Base-by-base conservation (phyloP, 2,888 invertebrate genomes). In the Glaucopsyche alexis region DNA sequence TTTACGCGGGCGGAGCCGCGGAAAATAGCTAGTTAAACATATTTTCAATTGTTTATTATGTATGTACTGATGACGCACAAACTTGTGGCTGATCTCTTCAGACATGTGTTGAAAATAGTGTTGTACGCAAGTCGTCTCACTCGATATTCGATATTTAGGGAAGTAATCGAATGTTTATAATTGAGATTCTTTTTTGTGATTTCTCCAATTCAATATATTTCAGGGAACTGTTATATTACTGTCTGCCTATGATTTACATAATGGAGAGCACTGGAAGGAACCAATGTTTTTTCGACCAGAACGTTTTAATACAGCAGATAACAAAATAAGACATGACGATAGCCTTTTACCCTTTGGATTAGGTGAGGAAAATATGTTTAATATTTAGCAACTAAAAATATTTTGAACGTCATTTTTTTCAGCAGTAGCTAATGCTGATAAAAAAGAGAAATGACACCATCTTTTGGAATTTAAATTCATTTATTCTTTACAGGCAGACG, bases 271-370 rank as follows among this genome's bases (percentile, higher is more conserved):
- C 77, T 96, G 95, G 95, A 89, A 92, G 16, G 92, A 95, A 72
- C 95, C 96, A 0, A 79, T 91, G 0, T 82, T 81, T 70, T 96
- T 96, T 81, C 85, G 89, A 7, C 96, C 96, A 0, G 94, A 95
- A 79, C 89, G 96, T 70, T 96, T 96, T 85, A 82, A 96, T 64
- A 91, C 90, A 77, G 78, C 89, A 73, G 89, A 94, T 38, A 94
- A 94, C 13, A 93, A 94, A 78, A 84, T 94, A 38, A 83, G 88
- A 64, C 90, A 89, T 74, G 84, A 89, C 75, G 89, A 91, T 71
- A 86, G 85, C 83, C 81, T 91, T 0, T 84, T 89, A 79, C 89
- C 91, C 4, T 92, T 91, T 79, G 90, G 92, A 71, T 84, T 92
- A 78, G 96, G 96, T 95, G 87, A 89, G 50, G 66, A 16, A 40